Evolutionary conservation across 2,888 invertebrate genomes (phyloP).

Genomic region (Drosophila siamana): DNA sequence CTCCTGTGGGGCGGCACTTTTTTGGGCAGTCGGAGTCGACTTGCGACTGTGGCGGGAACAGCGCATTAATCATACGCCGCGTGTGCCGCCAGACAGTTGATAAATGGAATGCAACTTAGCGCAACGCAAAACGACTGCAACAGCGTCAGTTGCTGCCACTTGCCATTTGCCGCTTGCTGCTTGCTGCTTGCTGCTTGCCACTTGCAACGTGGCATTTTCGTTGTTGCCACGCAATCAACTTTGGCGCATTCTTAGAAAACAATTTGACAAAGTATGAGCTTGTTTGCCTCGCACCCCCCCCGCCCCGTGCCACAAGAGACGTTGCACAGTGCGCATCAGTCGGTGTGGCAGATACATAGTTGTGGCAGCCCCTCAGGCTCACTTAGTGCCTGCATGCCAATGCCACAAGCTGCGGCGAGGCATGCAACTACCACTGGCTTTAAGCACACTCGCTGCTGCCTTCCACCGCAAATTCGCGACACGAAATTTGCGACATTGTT

Average conservation of each 20-base stretch:
- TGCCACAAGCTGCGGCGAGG: constrained; percentile 1
- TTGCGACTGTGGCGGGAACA: constrained; percentile 7
- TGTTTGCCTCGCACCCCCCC: neutral
- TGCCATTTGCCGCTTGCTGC: neutral
- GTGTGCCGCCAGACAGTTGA: constrained; percentile 63
- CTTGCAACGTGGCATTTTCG: constrained; percentile 25
- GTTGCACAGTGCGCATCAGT: constrained; percentile 3
- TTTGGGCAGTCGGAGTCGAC: constrained; percentile 13
- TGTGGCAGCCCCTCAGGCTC: neutral
- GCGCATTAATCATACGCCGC: constrained; percentile 68
- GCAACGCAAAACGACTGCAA: constrained; percentile 27
- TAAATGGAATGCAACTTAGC: constrained; percentile 60
- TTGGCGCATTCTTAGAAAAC: constrained; percentile 46
- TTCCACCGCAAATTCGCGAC: neutral
- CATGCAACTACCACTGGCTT: neutral
- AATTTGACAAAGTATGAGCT: constrained; percentile 54
- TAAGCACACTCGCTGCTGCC: neutral
- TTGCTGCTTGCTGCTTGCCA: constrained; percentile 1
- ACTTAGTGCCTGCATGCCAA: neutral
- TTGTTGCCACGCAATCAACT: constrained; percentile 43
- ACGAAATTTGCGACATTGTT: neutral
- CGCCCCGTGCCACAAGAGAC: neutral
- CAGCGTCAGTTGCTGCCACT: constrained; percentile 6
- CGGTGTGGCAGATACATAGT: constrained; percentile 10
- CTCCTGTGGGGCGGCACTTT: neutral